Percentiles rank a stretch among this genome's conserved stretches.
Evolutionary conservation across 2,888 invertebrate genomes (phyloP).

Genomic region (Caenorhabditis becei): DNA sequence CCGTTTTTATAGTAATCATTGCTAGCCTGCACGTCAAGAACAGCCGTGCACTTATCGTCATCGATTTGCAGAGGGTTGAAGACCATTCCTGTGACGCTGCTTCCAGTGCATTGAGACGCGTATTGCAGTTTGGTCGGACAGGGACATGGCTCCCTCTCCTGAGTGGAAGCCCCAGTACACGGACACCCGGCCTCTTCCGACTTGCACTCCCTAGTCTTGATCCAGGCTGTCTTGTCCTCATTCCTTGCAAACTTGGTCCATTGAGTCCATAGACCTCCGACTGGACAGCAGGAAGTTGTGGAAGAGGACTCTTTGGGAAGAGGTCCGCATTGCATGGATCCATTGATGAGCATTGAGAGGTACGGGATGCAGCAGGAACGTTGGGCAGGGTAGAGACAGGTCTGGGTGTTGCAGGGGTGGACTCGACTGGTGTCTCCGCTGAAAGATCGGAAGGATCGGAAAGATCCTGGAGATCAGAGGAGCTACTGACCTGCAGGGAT

Average conservation of each 20-base stretch:
- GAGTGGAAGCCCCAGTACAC: neutral
- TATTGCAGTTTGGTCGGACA: neutral
- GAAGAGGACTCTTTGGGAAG: slow-evolving; percentile 5
- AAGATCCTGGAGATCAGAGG: neutral
- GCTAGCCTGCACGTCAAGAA: neutral
- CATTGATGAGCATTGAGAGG: slow-evolving; percentile 16
- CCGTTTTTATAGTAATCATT: neutral
- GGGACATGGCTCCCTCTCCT: neutral
- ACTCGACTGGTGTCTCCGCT: slow-evolving; percentile 17
- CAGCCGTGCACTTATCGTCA: neutral
- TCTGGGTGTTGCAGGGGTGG: slow-evolving; percentile 13
- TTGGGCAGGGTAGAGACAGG: slow-evolving; percentile 34
- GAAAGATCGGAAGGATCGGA: neutral
- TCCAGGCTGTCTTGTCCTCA: neutral
- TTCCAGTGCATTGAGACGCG: neutral
- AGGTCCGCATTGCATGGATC: slow-evolving; percentile 21
- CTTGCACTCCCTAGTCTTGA: neutral
- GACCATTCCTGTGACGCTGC: too few species aligned
- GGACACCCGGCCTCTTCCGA: neutral
- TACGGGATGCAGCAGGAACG: slow-evolving; percentile 35
- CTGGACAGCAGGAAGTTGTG: neutral
- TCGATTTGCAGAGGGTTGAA: neutral
- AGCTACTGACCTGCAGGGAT: slow-evolving; percentile 15
- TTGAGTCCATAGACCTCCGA: neutral
- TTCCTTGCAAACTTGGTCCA: neutral